phyloP scores from a whole-genome alignment of 2,113 vertebrate genomes.

The Glaucomys volans region DNA sequence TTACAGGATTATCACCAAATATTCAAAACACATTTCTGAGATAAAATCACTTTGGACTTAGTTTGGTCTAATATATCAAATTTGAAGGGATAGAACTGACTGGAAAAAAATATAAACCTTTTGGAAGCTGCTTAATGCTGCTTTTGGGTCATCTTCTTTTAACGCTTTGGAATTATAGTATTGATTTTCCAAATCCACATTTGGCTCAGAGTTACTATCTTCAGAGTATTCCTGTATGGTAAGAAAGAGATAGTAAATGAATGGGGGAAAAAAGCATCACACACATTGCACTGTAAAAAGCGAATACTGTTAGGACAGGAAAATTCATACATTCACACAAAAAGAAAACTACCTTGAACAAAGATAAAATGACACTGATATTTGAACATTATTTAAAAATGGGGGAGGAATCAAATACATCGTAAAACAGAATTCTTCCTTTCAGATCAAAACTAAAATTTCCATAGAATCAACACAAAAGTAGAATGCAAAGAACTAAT shows the following conservation, averaged over 20 bases:
- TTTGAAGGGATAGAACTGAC: slow-evolving; percentile 32
- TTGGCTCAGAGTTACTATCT: slow-evolving; percentile 99
- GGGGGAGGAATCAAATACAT: not conserved
- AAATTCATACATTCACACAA: slow-evolving; percentile 22
- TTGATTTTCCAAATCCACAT: slow-evolving; percentile 99
- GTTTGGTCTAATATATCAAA: slow-evolving; percentile 43
- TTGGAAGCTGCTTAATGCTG: slow-evolving; percentile 98
- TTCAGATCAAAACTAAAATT: slow-evolving; percentile 42
- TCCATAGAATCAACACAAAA: not conserved
- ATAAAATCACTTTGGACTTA: slow-evolving; percentile 57
- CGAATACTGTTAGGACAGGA: not conserved
- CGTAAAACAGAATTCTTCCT: slow-evolving; percentile 25
- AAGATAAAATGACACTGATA: not conserved
- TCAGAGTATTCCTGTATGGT: slow-evolving; percentile 96
- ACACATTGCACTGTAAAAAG: not conserved
- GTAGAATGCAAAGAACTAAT: not conserved
- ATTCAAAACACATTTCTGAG: slow-evolving; percentile 12
- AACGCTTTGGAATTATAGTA: slow-evolving; percentile 99
- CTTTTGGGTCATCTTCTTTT: slow-evolving; percentile 99
- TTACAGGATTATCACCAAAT: not conserved
- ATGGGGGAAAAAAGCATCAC: not conserved
- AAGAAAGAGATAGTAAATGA: not conserved
- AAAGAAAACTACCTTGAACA: slow-evolving; percentile 36
- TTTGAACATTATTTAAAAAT: slow-evolving; percentile 3
- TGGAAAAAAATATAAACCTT: slow-evolving; percentile 90